phyloP scores from a whole-genome alignment of 1,140 invertebrate species.

The Hylaeus volcanicus region DNA sequence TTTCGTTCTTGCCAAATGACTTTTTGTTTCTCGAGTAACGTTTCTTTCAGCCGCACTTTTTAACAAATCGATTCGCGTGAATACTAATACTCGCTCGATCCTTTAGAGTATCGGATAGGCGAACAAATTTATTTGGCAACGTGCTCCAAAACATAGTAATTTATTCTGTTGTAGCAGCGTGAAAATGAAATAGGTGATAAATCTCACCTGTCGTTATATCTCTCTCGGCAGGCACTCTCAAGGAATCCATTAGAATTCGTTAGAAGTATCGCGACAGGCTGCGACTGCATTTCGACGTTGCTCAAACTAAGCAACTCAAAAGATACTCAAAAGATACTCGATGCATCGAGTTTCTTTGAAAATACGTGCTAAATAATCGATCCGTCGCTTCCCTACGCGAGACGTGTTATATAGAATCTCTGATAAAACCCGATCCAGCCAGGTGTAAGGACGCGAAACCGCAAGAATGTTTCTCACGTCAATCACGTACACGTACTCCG shows the following conservation, averaged over 20 bases:
- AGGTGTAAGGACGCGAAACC: not conserved
- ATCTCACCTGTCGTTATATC: not conserved
- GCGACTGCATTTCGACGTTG: not conserved
- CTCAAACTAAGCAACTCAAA: not conserved
- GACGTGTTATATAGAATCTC: not conserved
- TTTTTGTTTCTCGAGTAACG: not conserved
- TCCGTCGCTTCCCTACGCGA: not conserved
- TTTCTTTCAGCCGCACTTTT: not conserved
- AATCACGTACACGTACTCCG: not conserved
- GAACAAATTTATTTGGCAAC: constrained; percentile 6
- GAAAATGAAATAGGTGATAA: constrained; percentile 20
- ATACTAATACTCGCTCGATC: not conserved
- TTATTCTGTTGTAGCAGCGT: not conserved
- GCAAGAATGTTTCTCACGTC: not conserved
- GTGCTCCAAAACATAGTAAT: not conserved
- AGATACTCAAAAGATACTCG: no score
- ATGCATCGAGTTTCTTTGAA: no score
- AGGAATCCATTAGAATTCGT: constrained; percentile 47
- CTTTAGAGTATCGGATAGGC: not conserved
- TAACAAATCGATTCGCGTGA: not conserved
- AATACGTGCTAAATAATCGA: no score
- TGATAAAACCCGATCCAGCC: not conserved
- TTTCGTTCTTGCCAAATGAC: not conserved
- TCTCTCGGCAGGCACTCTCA: constrained; percentile 4
- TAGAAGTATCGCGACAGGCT: constrained; percentile 26